Evolutionary conservation across 2,888 invertebrate species (phyloP).

Genomic region (Drosophila demipolita): DNA sequence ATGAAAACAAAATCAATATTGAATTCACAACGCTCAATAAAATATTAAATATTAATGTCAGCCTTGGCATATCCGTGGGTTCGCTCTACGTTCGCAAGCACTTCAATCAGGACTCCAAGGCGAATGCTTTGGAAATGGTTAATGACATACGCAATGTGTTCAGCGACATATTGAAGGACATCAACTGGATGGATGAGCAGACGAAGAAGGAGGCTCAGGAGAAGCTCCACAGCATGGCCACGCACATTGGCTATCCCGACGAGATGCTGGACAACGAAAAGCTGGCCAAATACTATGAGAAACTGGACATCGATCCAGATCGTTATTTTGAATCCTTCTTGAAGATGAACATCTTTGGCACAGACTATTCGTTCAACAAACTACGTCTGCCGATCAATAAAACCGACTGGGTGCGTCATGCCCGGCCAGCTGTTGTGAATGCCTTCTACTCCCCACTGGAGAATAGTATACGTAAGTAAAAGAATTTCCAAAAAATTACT

Average conservation of each 20-base stretch:
- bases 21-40: slow-evolving; percentile 22
- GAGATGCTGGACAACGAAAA: slow-evolving; percentile 93
- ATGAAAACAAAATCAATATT: slow-evolving; percentile 16
- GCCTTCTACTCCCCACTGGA: slow-evolving; percentile 94
- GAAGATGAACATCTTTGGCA: slow-evolving; percentile 92
- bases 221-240: slow-evolving; percentile 93
- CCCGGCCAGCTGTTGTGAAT: slow-evolving; percentile 93
- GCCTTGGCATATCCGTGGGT: slow-evolving; percentile 91
- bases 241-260: slow-evolving; percentile 96
- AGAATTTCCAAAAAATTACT: neutral
- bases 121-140: slow-evolving; percentile 94
- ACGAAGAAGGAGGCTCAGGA: slow-evolving; percentile 91
- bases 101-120: slow-evolving; percentile 94
- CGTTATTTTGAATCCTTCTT: slow-evolving; percentile 91
- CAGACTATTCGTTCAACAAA: slow-evolving; percentile 91
- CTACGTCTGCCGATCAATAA: slow-evolving; percentile 92
- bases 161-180: slow-evolving; percentile 90
- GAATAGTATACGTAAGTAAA: slow-evolving; percentile 93
- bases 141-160: slow-evolving; percentile 93
- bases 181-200: slow-evolving; percentile 96
- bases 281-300: slow-evolving; percentile 91
- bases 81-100: slow-evolving; percentile 94
- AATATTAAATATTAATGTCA: slow-evolving; percentile 74
- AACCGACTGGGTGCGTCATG: slow-evolving; percentile 94
- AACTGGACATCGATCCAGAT: slow-evolving; percentile 90